phyloP scores from a whole-genome alignment of 64 coral and sea anemone species.

The Catalaphyllia jardinei region DNA sequence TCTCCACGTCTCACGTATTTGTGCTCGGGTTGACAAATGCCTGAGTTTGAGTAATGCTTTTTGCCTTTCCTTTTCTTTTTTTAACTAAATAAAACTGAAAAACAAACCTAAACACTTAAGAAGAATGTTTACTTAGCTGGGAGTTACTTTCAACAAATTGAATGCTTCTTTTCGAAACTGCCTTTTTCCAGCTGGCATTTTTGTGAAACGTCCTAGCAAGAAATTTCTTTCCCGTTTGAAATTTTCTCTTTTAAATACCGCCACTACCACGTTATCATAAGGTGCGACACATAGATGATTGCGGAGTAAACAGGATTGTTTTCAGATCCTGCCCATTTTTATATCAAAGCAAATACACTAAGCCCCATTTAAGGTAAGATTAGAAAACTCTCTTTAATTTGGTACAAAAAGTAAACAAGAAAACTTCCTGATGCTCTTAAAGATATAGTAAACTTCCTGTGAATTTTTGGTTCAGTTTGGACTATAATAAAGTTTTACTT shows the following conservation, averaged over 20 bases:
- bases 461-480: background rate
- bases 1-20: background rate
- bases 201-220: too few species aligned
- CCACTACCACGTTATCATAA: background rate
- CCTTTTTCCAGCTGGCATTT: too few species aligned
- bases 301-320: background rate
- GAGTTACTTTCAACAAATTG: too few species aligned
- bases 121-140: too few species aligned
- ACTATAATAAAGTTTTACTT: background rate
- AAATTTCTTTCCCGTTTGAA: background rate
- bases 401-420: slow-evolving; percentile 20
- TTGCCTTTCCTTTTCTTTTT: too few species aligned
- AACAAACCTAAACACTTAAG: too few species aligned
- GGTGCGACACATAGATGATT: background rate
- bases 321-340: background rate
- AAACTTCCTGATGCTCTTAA: slow-evolving; percentile 14
- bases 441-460: slow-evolving; percentile 4
- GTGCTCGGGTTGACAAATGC: background rate
- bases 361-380: slow-evolving; percentile 9
- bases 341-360: slow-evolving; percentile 23
- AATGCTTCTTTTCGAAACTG: too few species aligned
- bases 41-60: too few species aligned
- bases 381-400: slow-evolving; percentile 14
- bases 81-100: too few species aligned
- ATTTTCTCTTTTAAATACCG: background rate